Conservation (phyloP, 2,888 invertebrate species). For the Athalia rosae region DNA sequence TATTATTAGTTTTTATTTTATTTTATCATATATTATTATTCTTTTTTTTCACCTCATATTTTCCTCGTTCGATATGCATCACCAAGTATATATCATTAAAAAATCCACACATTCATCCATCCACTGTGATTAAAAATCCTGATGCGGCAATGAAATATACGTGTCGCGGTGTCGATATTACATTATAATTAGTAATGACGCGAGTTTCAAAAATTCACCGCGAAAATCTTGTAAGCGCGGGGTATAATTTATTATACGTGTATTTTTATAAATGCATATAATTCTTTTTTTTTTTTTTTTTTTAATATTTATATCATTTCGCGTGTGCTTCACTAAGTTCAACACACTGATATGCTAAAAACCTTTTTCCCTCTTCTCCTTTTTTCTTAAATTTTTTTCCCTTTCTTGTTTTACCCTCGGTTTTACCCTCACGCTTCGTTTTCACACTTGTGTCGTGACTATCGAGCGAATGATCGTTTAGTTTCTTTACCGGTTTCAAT, state of each 20-base stretch:
- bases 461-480: slow-evolving; percentile 43
- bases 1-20: neutral
- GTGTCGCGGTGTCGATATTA: slow-evolving; percentile 40
- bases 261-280: slow-evolving; percentile 50
- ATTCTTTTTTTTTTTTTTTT: slow-evolving; percentile 46
- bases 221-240: slow-evolving; percentile 39
- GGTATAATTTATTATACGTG: neutral
- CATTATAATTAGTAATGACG: slow-evolving; percentile 5
- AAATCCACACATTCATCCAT: slow-evolving; percentile 43
- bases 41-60: slow-evolving; percentile 7
- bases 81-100: slow-evolving; percentile 25
- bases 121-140: slow-evolving; percentile 37
- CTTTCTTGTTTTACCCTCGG: too few relatives aligned
- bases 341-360: slow-evolving; percentile 72
- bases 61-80: slow-evolving; percentile 38
- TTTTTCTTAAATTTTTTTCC: neutral
- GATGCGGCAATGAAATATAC: slow-evolving; percentile 37
- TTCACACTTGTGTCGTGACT: slow-evolving; percentile 50
- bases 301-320: slow-evolving; percentile 58
- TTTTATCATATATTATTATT: slow-evolving; percentile 13
- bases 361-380: slow-evolving; percentile 57
- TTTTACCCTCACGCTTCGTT: neutral
- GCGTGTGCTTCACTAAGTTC: slow-evolving; percentile 66
- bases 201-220: slow-evolving; percentile 32
- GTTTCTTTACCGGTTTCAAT: slow-evolving; percentile 40